Evolutionary conservation across 2,797 vertebrate species (phyloP).

Genomic region (Hylomyscus alleni): DNA sequence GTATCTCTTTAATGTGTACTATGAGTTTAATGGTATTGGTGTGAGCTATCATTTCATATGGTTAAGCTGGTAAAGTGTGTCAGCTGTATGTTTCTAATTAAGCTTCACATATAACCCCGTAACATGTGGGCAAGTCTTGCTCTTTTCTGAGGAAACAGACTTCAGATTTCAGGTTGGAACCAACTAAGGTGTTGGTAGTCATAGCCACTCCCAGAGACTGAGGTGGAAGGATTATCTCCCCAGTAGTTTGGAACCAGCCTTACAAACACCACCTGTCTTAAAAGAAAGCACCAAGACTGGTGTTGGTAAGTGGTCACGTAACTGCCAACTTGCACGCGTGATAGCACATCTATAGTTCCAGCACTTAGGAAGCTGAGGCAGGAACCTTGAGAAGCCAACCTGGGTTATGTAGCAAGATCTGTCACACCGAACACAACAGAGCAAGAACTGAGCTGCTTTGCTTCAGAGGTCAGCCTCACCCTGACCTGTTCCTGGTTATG

Average conservation of each 20-base stretch:
- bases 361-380: not conserved
- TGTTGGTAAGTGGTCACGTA: not conserved
- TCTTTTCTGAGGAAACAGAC: slow-evolving; percentile 7
- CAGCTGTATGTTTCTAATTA: not conserved
- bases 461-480: not conserved
- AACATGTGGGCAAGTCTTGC: not conserved
- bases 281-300: not conserved
- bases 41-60: slow-evolving; percentile 2
- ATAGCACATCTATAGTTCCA: not conserved
- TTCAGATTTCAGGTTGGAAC: not conserved
- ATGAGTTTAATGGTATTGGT: not conserved
- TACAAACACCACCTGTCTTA: not conserved
- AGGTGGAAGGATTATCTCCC: not conserved
- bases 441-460: not conserved
- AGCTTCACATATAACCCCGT: not conserved
- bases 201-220: not conserved
- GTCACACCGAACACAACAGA: not conserved
- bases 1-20: slow-evolving; percentile 66
- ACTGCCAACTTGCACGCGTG: not conserved
- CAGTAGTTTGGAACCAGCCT: not conserved
- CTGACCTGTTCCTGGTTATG: not conserved
- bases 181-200: not conserved
- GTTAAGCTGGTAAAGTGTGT: slow-evolving; percentile 19
- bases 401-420: not conserved
- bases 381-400: not conserved